phyloP scores from a whole-genome alignment of 2,888 invertebrate species.

The Pegoplata infirma region DNA sequence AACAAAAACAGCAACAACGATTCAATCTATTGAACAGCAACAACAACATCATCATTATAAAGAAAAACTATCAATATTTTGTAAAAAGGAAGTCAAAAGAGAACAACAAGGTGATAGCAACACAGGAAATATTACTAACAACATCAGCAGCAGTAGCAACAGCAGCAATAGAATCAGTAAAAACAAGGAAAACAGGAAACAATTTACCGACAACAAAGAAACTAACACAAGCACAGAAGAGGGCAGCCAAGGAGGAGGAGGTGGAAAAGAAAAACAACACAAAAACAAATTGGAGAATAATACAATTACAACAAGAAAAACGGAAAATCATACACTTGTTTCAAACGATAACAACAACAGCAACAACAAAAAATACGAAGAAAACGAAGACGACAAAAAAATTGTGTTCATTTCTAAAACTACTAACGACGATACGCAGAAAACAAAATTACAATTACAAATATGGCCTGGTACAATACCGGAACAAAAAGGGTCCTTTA shows the following conservation, averaged over 20 bases:
- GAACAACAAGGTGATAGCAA: constrained; percentile 24
- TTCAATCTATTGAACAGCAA: constrained; percentile 60
- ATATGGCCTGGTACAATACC: constrained; percentile 32
- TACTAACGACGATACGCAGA: constrained; percentile 29
- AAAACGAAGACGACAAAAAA: constrained; percentile 44
- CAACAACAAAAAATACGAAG: too few species aligned
- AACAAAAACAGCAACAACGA: constrained; percentile 67
- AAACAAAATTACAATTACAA: constrained; percentile 36
- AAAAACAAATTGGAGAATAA: constrained; percentile 18
- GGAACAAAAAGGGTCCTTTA: constrained; percentile 19
- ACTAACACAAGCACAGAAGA: not conserved
- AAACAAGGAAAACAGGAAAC: constrained; percentile 28
- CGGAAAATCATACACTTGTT: constrained; percentile 10
- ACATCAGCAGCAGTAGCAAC: constrained; percentile 20
- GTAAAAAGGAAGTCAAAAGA: constrained; percentile 48
- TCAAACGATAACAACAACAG: constrained; percentile 6
- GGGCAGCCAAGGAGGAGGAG: not conserved
- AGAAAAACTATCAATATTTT: constrained; percentile 46
- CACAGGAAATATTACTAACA: constrained; percentile 44
- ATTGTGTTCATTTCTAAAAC: constrained; percentile 57
- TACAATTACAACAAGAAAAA: not conserved
- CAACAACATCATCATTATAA: constrained; percentile 53
- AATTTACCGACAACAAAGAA: constrained; percentile 11
- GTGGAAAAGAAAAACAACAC: too few species aligned
- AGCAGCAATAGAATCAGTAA: constrained; percentile 19